These are phyloP conservation scores for Macquaria ambigua DNA, from an alignment of 2,113 vertebrate species.

Conservation along the genomic window DNA sequence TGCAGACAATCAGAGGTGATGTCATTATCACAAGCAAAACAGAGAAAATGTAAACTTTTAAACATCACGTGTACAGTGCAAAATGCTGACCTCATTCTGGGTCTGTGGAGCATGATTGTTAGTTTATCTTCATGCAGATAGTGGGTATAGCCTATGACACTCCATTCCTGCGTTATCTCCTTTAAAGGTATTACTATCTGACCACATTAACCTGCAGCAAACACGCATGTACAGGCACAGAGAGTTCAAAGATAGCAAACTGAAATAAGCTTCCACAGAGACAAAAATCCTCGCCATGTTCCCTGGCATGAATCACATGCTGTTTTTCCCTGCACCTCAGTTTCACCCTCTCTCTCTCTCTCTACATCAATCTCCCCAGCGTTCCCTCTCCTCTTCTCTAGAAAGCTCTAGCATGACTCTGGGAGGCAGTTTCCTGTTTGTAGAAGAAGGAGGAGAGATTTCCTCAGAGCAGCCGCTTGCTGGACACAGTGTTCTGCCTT, in stretches of 20 bases:
- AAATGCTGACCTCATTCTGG: not conserved
- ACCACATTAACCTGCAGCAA: slow-evolving; percentile 3
- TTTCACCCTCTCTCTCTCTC: slow-evolving; percentile 32
- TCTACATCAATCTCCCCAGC: slow-evolving; percentile 35
- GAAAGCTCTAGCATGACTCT: slow-evolving; percentile 65
- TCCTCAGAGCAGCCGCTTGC: slow-evolving; percentile 80
- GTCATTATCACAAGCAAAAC: not conserved
- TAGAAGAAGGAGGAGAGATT: slow-evolving; percentile 81
- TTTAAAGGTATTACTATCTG: not conserved
- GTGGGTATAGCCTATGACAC: not conserved
- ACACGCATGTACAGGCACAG: not conserved
- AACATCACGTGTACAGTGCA: not conserved
- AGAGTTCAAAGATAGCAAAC: slow-evolving; percentile 21
- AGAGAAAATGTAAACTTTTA: not conserved
- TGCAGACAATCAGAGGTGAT: slow-evolving; percentile 19
- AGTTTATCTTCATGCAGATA: not conserved
- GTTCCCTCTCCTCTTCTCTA: slow-evolving; percentile 48
- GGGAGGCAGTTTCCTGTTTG: slow-evolving; percentile 84
- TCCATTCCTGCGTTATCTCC: not conserved
- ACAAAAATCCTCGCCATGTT: slow-evolving; percentile 13
- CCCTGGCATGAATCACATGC: slow-evolving; percentile 39
- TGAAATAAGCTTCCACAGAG: slow-evolving; percentile 30
- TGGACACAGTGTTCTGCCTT: slow-evolving; percentile 83
- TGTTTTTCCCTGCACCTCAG: slow-evolving; percentile 47
- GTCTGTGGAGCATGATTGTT: not conserved